Evolutionary conservation across 2,888 invertebrate genomes (phyloP).

Genomic region (Omphaloscelis lunosa): DNA sequence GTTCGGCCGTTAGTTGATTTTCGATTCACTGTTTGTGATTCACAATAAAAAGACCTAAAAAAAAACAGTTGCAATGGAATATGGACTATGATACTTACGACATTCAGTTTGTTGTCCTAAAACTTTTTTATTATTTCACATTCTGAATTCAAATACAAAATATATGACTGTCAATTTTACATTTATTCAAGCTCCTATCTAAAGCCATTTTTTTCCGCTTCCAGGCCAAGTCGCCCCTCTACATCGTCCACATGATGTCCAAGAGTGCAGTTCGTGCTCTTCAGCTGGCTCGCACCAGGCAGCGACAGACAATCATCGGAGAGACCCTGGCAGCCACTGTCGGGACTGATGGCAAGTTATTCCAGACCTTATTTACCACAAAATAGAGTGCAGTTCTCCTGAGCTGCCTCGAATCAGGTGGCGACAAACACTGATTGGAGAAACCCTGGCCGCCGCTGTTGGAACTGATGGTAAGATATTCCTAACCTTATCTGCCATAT

Average conservation of each 20-base stretch:
- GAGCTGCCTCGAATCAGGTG: slow-evolving; percentile 66
- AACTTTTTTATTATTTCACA: background rate
- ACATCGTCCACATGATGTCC: slow-evolving; percentile 99
- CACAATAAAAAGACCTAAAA: too few species aligned
- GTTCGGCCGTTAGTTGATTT: too few species aligned
- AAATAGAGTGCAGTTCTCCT: background rate
- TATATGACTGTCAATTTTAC: background rate
- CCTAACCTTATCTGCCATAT: background rate
- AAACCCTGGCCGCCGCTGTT: slow-evolving; percentile 95
- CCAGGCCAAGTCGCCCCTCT: slow-evolving; percentile 97
- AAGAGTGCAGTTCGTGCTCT: slow-evolving; percentile 96
- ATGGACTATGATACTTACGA: background rate
- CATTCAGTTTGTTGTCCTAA: background rate
- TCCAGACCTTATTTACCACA: background rate
- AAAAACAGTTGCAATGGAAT: background rate
- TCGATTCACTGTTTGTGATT: too few species aligned
- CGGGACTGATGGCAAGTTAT: slow-evolving; percentile 89
- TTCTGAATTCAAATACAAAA: background rate
- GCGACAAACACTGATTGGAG: slow-evolving; percentile 95
- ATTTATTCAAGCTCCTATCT: background rate
- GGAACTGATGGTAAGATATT: slow-evolving; percentile 90
- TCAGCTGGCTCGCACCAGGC: slow-evolving; percentile 92
- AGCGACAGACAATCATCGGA: slow-evolving; percentile 94
- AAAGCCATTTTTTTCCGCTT: slow-evolving; percentile 81
- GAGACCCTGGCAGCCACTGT: slow-evolving; percentile 96